phyloP scores from a whole-genome alignment of 1,140 invertebrate species.

The Aporrectodea caliginosa region DNA sequence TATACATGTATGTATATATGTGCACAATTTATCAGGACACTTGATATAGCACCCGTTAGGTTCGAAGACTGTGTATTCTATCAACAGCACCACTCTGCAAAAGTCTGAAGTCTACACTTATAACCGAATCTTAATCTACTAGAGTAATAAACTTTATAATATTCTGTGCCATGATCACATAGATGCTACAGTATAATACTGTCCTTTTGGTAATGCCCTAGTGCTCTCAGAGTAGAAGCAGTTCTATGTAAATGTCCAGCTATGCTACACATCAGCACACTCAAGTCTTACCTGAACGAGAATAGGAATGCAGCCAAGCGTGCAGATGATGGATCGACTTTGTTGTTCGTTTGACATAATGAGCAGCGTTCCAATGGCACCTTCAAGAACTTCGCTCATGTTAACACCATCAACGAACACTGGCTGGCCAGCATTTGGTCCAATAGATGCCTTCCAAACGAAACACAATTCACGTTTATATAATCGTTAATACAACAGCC shows the following conservation, averaged over 20 bases:
- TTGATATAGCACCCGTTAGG: too few species aligned
- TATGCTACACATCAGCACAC: neutral
- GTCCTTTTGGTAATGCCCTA: neutral
- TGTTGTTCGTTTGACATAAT: slow-evolving; percentile 89
- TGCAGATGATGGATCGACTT: slow-evolving; percentile 84
- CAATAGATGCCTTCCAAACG: too few species aligned
- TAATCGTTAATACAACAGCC: too few species aligned
- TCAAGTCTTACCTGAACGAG: slow-evolving; percentile 75
- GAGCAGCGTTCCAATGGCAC: slow-evolving; percentile 62
- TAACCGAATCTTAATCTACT: neutral
- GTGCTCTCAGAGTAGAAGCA: neutral
- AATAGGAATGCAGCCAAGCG: slow-evolving; percentile 87
- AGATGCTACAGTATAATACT: neutral
- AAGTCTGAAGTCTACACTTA: neutral
- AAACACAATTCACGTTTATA: too few species aligned
- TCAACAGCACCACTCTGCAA: too few species aligned
- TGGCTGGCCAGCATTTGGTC: too few species aligned
- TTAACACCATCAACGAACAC: neutral
- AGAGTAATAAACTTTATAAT: neutral
- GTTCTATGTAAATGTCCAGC: neutral
- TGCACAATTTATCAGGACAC: too few species aligned
- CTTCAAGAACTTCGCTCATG: neutral
- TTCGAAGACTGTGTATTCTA: too few species aligned
- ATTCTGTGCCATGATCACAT: neutral
- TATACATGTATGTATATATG: too few species aligned